Conservation (phyloP, 2,113 vertebrate species). For the Misgurnus mizolepis region DNA sequence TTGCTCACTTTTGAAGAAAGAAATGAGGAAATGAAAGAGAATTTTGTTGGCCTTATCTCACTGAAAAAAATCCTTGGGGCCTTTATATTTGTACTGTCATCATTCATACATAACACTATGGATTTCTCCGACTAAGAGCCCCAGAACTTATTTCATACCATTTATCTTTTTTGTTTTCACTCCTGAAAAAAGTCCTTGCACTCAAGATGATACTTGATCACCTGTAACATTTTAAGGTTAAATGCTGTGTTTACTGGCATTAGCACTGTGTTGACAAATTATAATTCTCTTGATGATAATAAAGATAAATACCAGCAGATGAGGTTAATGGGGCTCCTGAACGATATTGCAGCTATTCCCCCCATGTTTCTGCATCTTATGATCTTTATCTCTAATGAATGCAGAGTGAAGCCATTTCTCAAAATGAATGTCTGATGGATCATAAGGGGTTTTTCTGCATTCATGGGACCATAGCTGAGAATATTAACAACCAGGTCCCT, state of each 20-base stretch:
- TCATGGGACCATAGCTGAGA: slow-evolving; percentile 16
- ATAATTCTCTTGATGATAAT: slow-evolving; percentile 31
- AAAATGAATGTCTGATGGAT: slow-evolving; percentile 41
- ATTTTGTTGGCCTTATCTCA: slow-evolving; percentile 42
- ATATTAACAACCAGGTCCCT: slow-evolving; percentile 42
- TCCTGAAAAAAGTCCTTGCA: slow-evolving; percentile 34
- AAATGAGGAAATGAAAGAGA: neutral
- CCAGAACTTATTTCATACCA: slow-evolving; percentile 14
- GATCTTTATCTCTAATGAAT: slow-evolving; percentile 48
- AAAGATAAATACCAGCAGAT: slow-evolving; percentile 57
- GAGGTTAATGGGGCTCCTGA: slow-evolving; percentile 52
- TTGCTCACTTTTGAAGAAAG: slow-evolving; percentile 56
- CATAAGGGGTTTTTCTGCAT: slow-evolving; percentile 45
- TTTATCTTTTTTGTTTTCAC: slow-evolving; percentile 11
- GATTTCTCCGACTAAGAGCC: slow-evolving; percentile 56
- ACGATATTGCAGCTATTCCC: slow-evolving; percentile 28
- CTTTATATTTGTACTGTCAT: slow-evolving; percentile 72
- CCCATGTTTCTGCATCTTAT: slow-evolving; percentile 42
- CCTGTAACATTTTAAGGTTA: slow-evolving; percentile 58
- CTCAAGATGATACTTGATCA: slow-evolving; percentile 48
- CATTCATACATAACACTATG: slow-evolving; percentile 61
- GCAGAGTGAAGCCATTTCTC: slow-evolving; percentile 48
- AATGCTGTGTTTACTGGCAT: slow-evolving; percentile 46
- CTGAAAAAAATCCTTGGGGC: slow-evolving; percentile 59
- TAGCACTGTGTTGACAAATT: slow-evolving; percentile 57